Evolutionary conservation across 2,113 vertebrate genomes (phyloP).

Genomic region (Rattus norvegicus): DNA sequence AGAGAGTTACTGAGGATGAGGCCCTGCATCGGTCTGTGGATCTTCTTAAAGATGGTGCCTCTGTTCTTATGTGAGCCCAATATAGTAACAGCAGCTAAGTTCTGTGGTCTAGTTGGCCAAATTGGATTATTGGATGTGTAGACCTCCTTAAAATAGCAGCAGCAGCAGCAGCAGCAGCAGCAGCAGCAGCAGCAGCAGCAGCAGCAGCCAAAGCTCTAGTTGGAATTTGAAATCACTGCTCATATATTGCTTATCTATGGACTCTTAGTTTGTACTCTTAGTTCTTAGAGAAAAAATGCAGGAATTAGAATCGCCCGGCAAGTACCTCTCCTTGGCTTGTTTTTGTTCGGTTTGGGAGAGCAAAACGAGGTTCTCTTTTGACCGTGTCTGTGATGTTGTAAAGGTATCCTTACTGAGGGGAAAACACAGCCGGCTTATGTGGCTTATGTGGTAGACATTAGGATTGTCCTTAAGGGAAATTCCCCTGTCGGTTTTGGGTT

Average conservation of each 20-base stretch:
- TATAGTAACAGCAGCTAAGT: neutral
- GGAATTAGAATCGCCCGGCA: neutral
- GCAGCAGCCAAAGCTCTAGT: neutral
- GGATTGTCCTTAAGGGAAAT: conserved; percentile 27
- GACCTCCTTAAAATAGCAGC: neutral
- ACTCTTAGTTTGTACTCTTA: neutral
- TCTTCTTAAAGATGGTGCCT: neutral
- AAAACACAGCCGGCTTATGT: neutral
- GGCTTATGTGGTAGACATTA: neutral
- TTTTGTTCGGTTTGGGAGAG: neutral
- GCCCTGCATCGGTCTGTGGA: accelerated
- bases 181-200: too few species aligned
- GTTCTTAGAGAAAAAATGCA: conserved; percentile 25
- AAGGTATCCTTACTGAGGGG: neutral
- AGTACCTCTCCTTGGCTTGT: neutral
- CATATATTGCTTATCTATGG: neutral
- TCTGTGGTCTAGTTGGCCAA: neutral
- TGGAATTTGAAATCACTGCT: conserved; percentile 30
- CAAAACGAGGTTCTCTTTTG: conserved; percentile 20
- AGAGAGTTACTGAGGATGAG: neutral
- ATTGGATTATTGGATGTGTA: neutral
- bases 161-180: too few species aligned
- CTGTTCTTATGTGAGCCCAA: accelerated
- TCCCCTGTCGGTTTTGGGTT: conserved; percentile 3
- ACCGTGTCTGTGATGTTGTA: neutral